Percentiles rank a stretch among this genome's conserved stretches.
phyloP scores from a whole-genome alignment of 2,888 invertebrate genomes.

The Gryllus longicercus region DNA sequence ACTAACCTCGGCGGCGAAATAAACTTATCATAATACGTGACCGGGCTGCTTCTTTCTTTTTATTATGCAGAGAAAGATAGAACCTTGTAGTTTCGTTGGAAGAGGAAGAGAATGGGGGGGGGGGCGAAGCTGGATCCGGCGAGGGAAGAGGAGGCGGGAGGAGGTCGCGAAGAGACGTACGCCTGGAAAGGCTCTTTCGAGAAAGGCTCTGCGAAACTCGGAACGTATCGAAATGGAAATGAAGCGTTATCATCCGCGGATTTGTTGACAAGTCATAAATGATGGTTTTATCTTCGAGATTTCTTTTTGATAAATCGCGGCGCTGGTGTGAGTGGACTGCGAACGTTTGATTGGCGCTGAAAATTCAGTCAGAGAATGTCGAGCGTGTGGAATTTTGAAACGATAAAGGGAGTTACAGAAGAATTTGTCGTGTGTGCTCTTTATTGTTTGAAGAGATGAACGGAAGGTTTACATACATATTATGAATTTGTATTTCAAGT shows the following conservation, averaged over 20 bases:
- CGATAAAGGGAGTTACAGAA: too few relatives aligned
- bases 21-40: background rate
- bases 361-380: background rate
- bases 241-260: background rate
- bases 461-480: too few relatives aligned
- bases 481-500: too few relatives aligned
- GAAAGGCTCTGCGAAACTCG: background rate
- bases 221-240: background rate
- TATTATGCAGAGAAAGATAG: background rate
- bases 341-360: background rate
- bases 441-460: too few relatives aligned
- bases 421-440: too few relatives aligned
- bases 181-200: background rate
- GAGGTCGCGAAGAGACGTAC: background rate
- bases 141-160: background rate
- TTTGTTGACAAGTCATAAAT: slow-evolving; percentile 1
- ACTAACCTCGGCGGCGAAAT: background rate
- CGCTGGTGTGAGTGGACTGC: background rate
- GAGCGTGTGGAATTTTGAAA: too few relatives aligned
- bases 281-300: background rate
- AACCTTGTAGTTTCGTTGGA: background rate
- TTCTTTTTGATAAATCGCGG: background rate
- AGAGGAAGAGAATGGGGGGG: too few relatives aligned
- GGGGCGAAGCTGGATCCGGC: background rate
- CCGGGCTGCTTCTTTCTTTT: background rate